These are phyloP conservation scores for Hydrozoanthus tunicans DNA, from an alignment of 64 coral and sea anemone species.

Conservation along the genomic window DNA sequence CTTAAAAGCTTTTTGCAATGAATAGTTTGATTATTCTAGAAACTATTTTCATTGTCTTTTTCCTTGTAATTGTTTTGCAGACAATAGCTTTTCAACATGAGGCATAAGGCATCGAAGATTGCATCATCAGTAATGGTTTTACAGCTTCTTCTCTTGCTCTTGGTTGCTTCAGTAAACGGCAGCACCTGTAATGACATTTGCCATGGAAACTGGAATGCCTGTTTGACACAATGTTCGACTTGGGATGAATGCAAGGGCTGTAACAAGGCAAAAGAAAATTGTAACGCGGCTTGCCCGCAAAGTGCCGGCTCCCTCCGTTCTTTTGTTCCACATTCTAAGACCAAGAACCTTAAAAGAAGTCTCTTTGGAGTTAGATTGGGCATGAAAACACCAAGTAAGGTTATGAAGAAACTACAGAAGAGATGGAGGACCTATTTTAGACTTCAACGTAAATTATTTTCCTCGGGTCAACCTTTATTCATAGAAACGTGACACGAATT, in stretches of 20 bases:
- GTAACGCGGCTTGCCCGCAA: not conserved
- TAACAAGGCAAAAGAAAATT: not conserved
- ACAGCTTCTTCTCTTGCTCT: not conserved
- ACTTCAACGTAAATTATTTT: conserved; percentile 29
- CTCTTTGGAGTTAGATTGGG: not conserved
- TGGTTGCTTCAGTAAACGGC: conserved; percentile 16
- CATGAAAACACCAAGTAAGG: not conserved
- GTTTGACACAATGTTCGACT: not conserved
- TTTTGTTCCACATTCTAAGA: not conserved
- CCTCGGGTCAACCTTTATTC: not conserved
- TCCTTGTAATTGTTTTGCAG: conserved; percentile 36
- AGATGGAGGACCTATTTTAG: conserved; percentile 3
- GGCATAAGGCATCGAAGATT: not conserved
- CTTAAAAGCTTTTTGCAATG: not conserved
- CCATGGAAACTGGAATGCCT: conserved; percentile 16
- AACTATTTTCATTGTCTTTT: not conserved
- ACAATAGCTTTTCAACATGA: not conserved
- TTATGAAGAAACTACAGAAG: conserved; percentile 6
- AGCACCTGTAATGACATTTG: conserved; percentile 13
- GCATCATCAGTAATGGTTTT: conserved; percentile 17
- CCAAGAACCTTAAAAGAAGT: not conserved
- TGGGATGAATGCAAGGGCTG: conserved; percentile 8
- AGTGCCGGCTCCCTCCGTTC: not conserved
- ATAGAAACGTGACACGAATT: not conserved
- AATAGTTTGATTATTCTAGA: not conserved